phyloP scores from a whole-genome alignment of 2,113 vertebrate genomes.

The Lonchura striata region DNA sequence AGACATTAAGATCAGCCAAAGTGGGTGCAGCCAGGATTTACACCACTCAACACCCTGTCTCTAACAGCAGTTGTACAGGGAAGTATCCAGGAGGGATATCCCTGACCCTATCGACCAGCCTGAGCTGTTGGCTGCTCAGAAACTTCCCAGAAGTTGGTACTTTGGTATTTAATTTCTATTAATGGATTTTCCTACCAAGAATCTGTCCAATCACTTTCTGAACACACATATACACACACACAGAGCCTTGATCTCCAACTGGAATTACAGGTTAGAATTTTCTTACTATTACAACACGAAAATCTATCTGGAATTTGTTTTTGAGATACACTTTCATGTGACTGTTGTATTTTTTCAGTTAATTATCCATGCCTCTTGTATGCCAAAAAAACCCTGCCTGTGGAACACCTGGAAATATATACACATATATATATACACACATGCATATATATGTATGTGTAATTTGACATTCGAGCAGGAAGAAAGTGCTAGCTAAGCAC shows the following conservation, averaged over 20 bases:
- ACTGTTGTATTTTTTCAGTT: constrained; percentile 66
- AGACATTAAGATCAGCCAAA: background rate
- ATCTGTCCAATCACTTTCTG: background rate
- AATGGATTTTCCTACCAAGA: background rate
- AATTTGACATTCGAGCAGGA: background rate
- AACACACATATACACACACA: background rate
- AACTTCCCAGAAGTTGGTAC: background rate
- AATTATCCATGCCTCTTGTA: constrained; percentile 58
- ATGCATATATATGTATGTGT: background rate
- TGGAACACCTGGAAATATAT: background rate
- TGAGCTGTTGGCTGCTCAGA: accelerated
- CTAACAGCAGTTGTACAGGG: accelerated
- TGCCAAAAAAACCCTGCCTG: background rate
- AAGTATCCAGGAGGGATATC: background rate
- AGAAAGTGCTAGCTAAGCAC: background rate
- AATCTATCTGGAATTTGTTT: constrained; percentile 80
- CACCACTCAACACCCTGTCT: background rate
- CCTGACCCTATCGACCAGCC: background rate
- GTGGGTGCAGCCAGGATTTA: background rate
- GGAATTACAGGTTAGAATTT: constrained; percentile 82
- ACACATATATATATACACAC: accelerated
- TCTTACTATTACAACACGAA: constrained; percentile 80
- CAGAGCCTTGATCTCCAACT: constrained; percentile 81
- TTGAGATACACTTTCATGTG: constrained; percentile 84
- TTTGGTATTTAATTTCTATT: background rate